Evolutionary conservation across 2,888 invertebrate species (phyloP), one percentile per base, ranked within the genome.

Genomic region (Tenthredo scrophulariae): DNA sequence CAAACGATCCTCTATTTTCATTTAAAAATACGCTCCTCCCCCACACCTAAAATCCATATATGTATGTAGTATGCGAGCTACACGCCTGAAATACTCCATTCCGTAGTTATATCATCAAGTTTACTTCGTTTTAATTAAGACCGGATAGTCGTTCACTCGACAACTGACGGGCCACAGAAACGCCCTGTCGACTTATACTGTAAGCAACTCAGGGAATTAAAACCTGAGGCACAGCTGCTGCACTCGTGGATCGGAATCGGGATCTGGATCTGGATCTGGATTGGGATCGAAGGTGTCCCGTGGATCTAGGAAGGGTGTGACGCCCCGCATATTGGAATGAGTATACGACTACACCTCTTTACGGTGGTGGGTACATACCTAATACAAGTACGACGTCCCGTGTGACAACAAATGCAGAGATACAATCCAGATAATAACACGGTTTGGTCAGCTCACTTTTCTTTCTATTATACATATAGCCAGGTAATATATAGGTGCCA

Each of bases 401-500:
- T 83, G 83, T 83, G 83, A 83, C 83, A 83, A 65, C 67, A 58
- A 50, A 5, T 40, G 13, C 46, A 18, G 15, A 46, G 83, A 83
- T 83, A 83, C 67, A 46, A 46, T 83, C 67, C 46, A 10, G 83
- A 83, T 83, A 83, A 83, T 83, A 83, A 67, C 82, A 83, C 65
- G 82, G 43, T 67, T 83, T 80, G 80, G 80, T 65, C 62, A 80
- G 77, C 54, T 54, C 22, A 77, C 50, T 54, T 54, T 77, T 54
- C 43, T 80, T 65, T 43, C 62, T 80, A 80, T 80, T 80, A 62
- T 62, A 80, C 18, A 13, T 54, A 79, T 54, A 79, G 43, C 58
- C 9, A 46, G 4, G 9, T 18, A 75, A 75, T 22, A 26, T 46
- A 75, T 75, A 26, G n/a, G 43, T 40, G 43, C 15, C 22, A 22